Evolutionary conservation across 2,888 invertebrate genomes (phyloP), one percentile per base, ranked within the genome.

Genomic region (Tetramorium bicarinatum): DNA sequence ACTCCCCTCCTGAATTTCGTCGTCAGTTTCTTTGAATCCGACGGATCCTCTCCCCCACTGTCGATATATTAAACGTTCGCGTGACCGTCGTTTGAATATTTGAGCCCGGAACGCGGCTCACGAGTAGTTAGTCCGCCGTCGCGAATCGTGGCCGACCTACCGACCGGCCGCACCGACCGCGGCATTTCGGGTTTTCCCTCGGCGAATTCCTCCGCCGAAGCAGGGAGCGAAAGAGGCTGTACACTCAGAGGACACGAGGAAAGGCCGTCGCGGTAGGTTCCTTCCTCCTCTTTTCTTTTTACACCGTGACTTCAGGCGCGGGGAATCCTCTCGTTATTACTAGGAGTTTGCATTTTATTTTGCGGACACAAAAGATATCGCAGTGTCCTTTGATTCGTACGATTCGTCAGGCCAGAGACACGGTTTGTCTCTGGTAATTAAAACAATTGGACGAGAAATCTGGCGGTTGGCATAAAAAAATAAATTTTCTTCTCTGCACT

Each of bases 11-110:
- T 4, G 29, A 47, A 61, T 67, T 54, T 47, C 3, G 21, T 34
- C 38, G n/a, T n/a, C 11, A 38, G n/a, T 49, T 82, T 84, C 61
- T 71, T 75, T 52, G 82, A 82, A 83, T 69, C 56, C 47, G 21
- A 84, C 44, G 44, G 21, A 62, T 56, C 52, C 52, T 13, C 11
- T 41, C 56, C 34, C 72, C 74, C 66, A 29, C 74, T 87, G 56
- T 87, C 34, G 6, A 67, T 25, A 21, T 62, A 15, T 59, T 56
- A 47, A 15, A 15, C 15, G 1, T n/a, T 67, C 38, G 59, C 61
- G 44, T 75, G 34, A 47, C 18, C 59, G 56, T n/a, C 11, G 49
- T 76, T 87, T 80, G 66, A 72, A 67, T 76, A 59, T 47, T 59
- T 34, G 41, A 80, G 21, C 74, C 15, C 62, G 52, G n/a, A 18